phyloP scores from a whole-genome alignment of 1,140 invertebrate genomes.

The Drosophila hydei region DNA sequence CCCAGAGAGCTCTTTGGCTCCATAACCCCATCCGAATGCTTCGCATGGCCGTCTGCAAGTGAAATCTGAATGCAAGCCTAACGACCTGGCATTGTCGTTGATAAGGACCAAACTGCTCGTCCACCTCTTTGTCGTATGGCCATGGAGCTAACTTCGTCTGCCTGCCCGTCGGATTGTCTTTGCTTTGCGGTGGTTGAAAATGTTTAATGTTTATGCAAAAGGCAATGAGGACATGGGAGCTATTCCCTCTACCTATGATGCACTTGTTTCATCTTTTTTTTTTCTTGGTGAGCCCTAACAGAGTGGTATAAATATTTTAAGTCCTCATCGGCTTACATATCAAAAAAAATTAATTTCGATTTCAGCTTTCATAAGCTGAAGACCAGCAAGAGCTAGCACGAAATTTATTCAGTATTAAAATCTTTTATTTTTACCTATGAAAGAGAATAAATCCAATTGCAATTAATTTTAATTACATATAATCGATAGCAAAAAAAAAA shows the following conservation, averaged over 20 bases:
- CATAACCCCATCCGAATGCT: slow-evolving; percentile 28
- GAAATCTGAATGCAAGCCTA: slow-evolving; percentile 78
- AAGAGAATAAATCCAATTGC: too few relatives aligned
- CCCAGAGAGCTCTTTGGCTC: slow-evolving; percentile 35
- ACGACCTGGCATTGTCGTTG: slow-evolving; percentile 79
- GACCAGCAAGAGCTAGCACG: too few relatives aligned
- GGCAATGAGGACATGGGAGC: slow-evolving; percentile 22
- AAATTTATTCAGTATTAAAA: too few relatives aligned
- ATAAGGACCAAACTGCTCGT: slow-evolving; percentile 68
- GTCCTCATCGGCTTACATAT: neutral
- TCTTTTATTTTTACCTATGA: too few relatives aligned
- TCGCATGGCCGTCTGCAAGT: slow-evolving; percentile 46
- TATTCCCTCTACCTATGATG: slow-evolving; percentile 17
- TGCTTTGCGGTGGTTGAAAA: slow-evolving; percentile 43
- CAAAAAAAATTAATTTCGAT: too few relatives aligned
- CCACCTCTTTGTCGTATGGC: slow-evolving; percentile 44
- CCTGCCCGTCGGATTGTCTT: slow-evolving; percentile 19
- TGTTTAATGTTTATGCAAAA: slow-evolving; percentile 66
- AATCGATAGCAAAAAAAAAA: too few relatives aligned
- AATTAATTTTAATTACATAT: too few relatives aligned
- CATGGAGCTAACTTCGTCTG: slow-evolving; percentile 12
- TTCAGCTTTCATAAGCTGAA: too few relatives aligned
- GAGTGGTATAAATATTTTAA: neutral
- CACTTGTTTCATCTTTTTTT: slow-evolving; percentile 15
- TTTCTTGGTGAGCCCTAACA: neutral